Evolutionary conservation across 2,888 invertebrate species (phyloP), one percentile per base, ranked within the genome.

Genomic region (Tachina lurida): DNA sequence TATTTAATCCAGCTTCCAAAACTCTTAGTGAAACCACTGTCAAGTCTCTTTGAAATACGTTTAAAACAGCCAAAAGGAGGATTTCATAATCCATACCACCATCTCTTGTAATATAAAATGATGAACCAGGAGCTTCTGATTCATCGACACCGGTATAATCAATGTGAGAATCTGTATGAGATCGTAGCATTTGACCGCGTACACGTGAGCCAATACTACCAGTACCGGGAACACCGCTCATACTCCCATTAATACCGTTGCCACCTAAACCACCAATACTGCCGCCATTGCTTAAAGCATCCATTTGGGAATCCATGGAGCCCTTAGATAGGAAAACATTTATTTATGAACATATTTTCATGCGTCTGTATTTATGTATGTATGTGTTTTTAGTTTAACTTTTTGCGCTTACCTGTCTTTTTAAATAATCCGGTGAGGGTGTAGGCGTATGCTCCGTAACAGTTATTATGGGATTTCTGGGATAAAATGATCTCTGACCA

Each of bases 401-500:
- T 49, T 39, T 9, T 45, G 13, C 52, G 87, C 89, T 92, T 93
- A 96, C 96, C 93, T 96, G 97, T 93, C 96, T 94, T 90, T 96
- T 95, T 88, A 97, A 94, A 90, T 96, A 97, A 91, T 98, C 97
- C 0, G 97, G 97, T 1, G 97, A 97, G 0, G 97, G 97, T 7
- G 97, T 96, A 0, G 98, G 98, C 0, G 98, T 98, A 90, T 98
- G 98, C 91, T 98, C 98, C 0, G 99, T 99, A 10, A 99, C 98
- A 0, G 98, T 98, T 82, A 99, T 99, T 75, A 98, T 98, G 0
- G 99, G 99, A 93, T 98, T 98, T 76, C 97, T 95, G 84, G 96
- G 96, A 87, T 96, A 95, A 89, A 93, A 92, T 47, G 92, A 89
- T n/a, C 91, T 90, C 1, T 91, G 92, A 4, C 92, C 90, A 0